A percentile compares a stretch with the other conserved stretches of the same genome.
Evolutionary conservation across 2,888 invertebrate species (phyloP).

Genomic region (Chymomyza fuscimana): DNA sequence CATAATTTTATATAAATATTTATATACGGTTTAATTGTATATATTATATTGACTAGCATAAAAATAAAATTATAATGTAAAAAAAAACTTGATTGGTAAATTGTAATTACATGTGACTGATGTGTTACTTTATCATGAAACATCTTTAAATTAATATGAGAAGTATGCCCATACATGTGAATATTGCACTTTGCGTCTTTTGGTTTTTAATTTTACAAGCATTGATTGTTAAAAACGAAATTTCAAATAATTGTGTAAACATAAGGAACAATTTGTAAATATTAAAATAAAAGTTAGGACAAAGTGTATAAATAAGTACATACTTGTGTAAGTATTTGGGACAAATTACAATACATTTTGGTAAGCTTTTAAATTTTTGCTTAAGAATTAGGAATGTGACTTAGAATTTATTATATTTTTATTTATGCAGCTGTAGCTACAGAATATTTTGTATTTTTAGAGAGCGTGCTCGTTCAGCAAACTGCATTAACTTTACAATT

Average conservation of each 20-base stretch:
- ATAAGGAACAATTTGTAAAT: constrained; percentile 49
- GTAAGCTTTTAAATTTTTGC: constrained; percentile 41
- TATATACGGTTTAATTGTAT: constrained; percentile 57
- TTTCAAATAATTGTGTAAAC: constrained; percentile 24
- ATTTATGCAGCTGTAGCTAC: constrained; percentile 6
- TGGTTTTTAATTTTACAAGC: constrained; percentile 26
- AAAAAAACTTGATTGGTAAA: background rate
- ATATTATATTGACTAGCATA: constrained; percentile 72
- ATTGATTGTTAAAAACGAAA: constrained; percentile 20
- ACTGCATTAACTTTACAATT: constrained; percentile 2
- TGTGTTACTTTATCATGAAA: constrained; percentile 1
- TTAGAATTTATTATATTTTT: constrained; percentile 32
- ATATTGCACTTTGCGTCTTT: constrained; percentile 45
- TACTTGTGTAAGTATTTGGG: constrained; percentile 17
- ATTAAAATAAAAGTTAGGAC: constrained; percentile 12
- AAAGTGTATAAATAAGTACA: constrained; percentile 11
- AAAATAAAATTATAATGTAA: constrained; percentile 51
- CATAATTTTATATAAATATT: constrained; percentile 58
- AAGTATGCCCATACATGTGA: background rate
- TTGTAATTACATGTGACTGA: constrained; percentile 3
- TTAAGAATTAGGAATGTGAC: constrained; percentile 53
- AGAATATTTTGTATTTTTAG: constrained; percentile 31
- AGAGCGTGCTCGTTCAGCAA: constrained; percentile 57
- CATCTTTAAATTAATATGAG: background rate
- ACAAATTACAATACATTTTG: constrained; percentile 26